Percentiles rank a stretch among this genome's conserved stretches.
phyloP scores from a whole-genome alignment of 2,113 vertebrate species.

The Bothrops jararaca region DNA sequence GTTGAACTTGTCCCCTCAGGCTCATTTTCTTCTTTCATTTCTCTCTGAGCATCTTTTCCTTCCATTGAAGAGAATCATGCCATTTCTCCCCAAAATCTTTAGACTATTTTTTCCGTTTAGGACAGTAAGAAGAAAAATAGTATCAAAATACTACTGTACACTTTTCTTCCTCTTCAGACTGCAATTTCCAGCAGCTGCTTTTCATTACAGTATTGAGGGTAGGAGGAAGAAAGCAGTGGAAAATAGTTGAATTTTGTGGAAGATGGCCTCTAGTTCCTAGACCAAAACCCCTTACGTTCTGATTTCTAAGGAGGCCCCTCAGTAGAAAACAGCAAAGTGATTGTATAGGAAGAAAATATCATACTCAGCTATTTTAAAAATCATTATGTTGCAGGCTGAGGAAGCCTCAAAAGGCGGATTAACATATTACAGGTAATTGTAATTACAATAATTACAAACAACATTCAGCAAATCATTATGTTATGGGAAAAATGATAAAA shows the following conservation, averaged over 20 bases:
- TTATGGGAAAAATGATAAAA: conserved; percentile 33
- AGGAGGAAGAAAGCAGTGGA: neutral
- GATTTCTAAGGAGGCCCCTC: neutral
- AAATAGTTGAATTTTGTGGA: neutral
- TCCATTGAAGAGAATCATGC: neutral
- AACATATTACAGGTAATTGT: conserved; percentile 35
- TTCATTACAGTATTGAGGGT: neutral
- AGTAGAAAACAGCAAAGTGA: neutral
- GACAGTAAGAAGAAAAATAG: neutral
- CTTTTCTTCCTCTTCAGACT: neutral
- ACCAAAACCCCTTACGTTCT: neutral
- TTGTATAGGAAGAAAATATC: neutral
- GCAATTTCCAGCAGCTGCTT: neutral
- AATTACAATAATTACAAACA: conserved; percentile 28
- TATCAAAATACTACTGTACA: neutral
- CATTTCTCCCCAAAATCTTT: neutral
- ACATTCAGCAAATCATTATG: neutral
- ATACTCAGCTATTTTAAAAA: neutral
- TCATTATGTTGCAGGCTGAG: conserved; percentile 18
- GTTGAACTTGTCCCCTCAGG: neutral
- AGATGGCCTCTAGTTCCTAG: neutral
- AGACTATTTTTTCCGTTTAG: neutral
- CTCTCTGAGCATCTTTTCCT: neutral
- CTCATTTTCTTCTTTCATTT: neutral
- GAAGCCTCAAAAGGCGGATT: conserved; percentile 53